These are phyloP conservation scores for Corticium candelabrum DNA, from an alignment of 37 sponge, comb jelly and placozoan species.

Conservation along the genomic window DNA sequence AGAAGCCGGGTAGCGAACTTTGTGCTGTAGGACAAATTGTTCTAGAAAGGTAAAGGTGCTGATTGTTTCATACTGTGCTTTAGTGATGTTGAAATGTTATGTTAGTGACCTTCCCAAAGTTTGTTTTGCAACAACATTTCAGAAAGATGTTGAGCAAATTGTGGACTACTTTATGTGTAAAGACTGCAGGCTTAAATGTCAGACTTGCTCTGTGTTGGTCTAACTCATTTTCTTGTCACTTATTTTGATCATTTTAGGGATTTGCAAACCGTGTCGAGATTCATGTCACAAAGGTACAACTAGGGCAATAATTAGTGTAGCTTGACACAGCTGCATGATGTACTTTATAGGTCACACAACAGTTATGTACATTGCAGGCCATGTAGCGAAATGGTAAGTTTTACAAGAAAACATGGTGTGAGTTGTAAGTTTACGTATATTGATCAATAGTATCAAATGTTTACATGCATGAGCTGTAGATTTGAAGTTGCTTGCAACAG, in stretches of 20 bases:
- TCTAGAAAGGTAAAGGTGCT: neutral
- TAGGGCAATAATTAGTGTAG: neutral
- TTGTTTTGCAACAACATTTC: conserved; percentile 51
- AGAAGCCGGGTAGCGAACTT: neutral
- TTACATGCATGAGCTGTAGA: no score
- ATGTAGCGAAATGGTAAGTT: conserved; percentile 56
- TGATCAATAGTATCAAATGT: no score
- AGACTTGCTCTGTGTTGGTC: no score
- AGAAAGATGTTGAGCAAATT: conserved; percentile 16
- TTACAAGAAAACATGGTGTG: no score
- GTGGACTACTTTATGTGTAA: conserved; percentile 55
- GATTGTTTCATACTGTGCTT: neutral
- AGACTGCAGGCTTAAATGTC: conserved; percentile 38
- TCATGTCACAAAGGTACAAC: conserved; percentile 43
- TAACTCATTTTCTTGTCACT: no score
- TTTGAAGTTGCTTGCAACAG: no score
- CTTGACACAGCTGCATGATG: no score
- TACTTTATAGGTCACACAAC: conserved; percentile 28
- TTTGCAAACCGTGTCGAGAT: conserved; percentile 44
- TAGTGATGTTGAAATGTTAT: neutral
- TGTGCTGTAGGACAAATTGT: neutral
- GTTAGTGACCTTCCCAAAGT: conserved; percentile 35
- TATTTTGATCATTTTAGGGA: no score
- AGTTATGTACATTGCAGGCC: conserved; percentile 26
- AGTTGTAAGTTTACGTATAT: no score